These are phyloP conservation scores for Lissocephala sabroskyi DNA, from an alignment of 2,888 invertebrate species.

Conservation along the genomic window DNA sequence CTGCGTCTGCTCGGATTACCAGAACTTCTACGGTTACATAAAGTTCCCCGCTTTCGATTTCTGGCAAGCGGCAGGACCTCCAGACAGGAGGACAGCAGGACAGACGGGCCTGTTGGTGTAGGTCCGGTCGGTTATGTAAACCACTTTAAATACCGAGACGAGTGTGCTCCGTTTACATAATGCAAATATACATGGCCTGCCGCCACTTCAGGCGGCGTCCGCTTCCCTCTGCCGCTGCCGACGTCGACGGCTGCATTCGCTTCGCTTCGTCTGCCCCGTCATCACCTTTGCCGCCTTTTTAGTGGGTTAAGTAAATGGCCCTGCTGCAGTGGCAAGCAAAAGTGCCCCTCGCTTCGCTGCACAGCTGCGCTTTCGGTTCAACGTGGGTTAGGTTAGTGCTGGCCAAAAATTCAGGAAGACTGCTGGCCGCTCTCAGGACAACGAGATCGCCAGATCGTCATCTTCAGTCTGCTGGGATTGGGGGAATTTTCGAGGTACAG, in stretches of 20 bases:
- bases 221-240: conserved; percentile 24
- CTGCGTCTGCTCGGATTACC: conserved; percentile 39
- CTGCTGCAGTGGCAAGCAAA: conserved; percentile 17
- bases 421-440: no score
- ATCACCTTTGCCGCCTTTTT: conserved; percentile 27
- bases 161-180: conserved; percentile 35
- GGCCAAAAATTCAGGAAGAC: no score
- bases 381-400: no score
- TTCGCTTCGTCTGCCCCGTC: conserved; percentile 13
- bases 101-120: conserved; percentile 46
- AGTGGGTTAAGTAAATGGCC: conserved; percentile 61
- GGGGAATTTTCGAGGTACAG: neutral
- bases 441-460: no score
- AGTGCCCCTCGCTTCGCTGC: conserved; percentile 18
- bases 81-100: no score
- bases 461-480: no score
- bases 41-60: neutral
- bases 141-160: conserved; percentile 25
- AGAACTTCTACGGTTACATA: conserved; percentile 29
- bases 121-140: conserved; percentile 47
- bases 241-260: conserved; percentile 44
- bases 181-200: conserved; percentile 33
- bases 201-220: conserved; percentile 22
- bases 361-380: no score
- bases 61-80: no score